These are phyloP conservation scores for Setipinna tenuifilis DNA, from an alignment of 2,797 vertebrate genomes.

Conservation along the genomic window DNA sequence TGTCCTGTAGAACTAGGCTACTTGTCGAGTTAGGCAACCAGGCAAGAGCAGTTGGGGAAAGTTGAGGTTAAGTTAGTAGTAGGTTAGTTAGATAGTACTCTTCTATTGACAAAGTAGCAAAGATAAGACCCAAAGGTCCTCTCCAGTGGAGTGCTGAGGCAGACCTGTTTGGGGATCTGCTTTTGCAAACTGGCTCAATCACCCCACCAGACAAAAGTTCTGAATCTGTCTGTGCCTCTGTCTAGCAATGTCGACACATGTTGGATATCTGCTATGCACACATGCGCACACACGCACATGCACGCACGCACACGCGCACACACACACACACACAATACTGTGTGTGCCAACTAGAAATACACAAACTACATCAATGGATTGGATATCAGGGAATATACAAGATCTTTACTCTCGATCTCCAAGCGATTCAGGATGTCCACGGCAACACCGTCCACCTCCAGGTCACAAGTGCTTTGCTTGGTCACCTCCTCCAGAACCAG, in stretches of 20 bases:
- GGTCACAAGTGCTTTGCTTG: slow-evolving; percentile 93
- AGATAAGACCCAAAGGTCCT: background rate
- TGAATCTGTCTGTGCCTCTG: background rate
- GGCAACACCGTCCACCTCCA: slow-evolving; percentile 96
- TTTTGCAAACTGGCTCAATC: background rate
- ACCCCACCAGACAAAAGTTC: background rate
- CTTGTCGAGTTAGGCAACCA: too few relatives aligned
- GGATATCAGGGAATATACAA: background rate
- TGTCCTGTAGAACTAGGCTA: too few relatives aligned
- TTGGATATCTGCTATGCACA: background rate
- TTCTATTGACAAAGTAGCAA: too few relatives aligned
- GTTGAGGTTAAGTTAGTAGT: too few relatives aligned
- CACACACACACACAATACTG: too few relatives aligned
- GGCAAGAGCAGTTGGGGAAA: too few relatives aligned
- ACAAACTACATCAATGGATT: too few relatives aligned
- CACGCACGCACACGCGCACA: too few relatives aligned
- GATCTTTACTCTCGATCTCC: slow-evolving; percentile 89
- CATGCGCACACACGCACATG: too few relatives aligned
- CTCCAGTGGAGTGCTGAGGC: background rate
- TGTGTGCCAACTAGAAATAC: too few relatives aligned
- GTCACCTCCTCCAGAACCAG: slow-evolving; percentile 86
- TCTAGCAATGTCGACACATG: too few relatives aligned
- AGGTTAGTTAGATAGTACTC: too few relatives aligned
- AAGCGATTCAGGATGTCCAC: slow-evolving; percentile 94
- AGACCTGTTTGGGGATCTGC: background rate